These are phyloP conservation scores for Mirza zaza DNA, from an alignment of 2,113 vertebrate species.

Conservation along the genomic window DNA sequence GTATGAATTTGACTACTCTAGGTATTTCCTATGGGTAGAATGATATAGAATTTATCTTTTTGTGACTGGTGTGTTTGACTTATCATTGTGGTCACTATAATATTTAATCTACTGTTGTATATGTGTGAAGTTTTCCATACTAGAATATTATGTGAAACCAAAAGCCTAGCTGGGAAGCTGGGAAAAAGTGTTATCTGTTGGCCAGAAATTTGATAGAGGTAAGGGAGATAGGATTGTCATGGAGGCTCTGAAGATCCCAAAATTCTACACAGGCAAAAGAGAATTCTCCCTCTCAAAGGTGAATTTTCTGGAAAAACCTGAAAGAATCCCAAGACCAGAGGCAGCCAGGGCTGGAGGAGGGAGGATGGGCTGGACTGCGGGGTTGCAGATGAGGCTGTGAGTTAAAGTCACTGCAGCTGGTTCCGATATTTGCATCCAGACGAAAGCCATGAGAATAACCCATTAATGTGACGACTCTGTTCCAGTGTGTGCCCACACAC, in stretches of 20 bases:
- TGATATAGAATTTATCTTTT: background rate
- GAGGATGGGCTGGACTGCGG: background rate
- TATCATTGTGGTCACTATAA: background rate
- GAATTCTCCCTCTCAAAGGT: background rate
- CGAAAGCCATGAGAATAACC: background rate
- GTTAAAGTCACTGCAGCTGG: background rate
- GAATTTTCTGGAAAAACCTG: slow-evolving; percentile 18
- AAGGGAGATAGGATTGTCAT: background rate
- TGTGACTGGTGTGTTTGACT: background rate
- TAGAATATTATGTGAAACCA: background rate
- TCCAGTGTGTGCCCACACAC: background rate
- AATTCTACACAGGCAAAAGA: background rate
- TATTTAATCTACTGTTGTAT: slow-evolving; percentile 3
- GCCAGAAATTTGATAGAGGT: background rate
- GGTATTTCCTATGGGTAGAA: background rate
- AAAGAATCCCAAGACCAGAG: background rate
- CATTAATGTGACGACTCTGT: background rate
- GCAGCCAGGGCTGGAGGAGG: background rate
- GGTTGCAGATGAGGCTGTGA: background rate
- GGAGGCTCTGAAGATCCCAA: background rate
- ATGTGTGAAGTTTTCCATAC: background rate
- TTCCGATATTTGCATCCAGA: background rate
- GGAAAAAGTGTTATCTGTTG: background rate
- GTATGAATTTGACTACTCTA: background rate
- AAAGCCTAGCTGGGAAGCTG: background rate